These are phyloP conservation scores for Cataglyphis livida DNA, from an alignment of 2,888 invertebrate genomes.

Conservation along the genomic window DNA sequence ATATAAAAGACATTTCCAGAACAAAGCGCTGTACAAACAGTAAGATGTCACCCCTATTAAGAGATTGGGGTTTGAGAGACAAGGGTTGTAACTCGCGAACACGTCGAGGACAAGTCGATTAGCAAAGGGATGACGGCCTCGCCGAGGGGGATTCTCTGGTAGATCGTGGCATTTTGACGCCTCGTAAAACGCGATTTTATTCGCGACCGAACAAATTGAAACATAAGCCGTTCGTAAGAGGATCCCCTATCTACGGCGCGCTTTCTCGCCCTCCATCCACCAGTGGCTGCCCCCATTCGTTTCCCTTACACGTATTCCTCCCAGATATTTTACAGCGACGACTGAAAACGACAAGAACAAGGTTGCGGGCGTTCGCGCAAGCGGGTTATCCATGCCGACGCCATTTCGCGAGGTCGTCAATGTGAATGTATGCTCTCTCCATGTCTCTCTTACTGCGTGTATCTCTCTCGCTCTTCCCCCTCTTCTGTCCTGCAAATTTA, in stretches of 20 bases:
- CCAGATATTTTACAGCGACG: conserved; percentile 63
- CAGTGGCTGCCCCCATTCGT: conserved; percentile 55
- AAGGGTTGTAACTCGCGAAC: neutral
- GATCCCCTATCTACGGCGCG: conserved; percentile 62
- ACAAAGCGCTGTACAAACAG: neutral
- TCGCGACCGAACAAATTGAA: conserved; percentile 77
- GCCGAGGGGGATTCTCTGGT: conserved; percentile 32
- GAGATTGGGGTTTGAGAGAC: neutral
- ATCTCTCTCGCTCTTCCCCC: neutral
- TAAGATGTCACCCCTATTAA: neutral
- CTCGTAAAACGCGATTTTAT: conserved; percentile 78
- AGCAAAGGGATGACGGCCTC: conserved; percentile 36
- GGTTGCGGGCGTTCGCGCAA: conserved; percentile 62
- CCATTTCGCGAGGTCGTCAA: conserved; percentile 49
- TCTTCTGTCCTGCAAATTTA: conserved; percentile 62
- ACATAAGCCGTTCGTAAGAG: conserved; percentile 79
- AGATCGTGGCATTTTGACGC: conserved; percentile 67
- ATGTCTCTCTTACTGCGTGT: conserved; percentile 7
- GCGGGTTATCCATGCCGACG: conserved; percentile 57
- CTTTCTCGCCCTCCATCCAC: neutral
- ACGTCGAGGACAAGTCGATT: conserved; percentile 35
- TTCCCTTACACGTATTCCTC: conserved; percentile 62
- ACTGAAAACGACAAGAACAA: conserved; percentile 68
- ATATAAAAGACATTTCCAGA: no score
- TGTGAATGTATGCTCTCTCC: conserved; percentile 62